Percentiles rank a stretch among this genome's conserved stretches.
phyloP scores from a whole-genome alignment of 2,888 invertebrate genomes.

The Urechis unicinctus region DNA sequence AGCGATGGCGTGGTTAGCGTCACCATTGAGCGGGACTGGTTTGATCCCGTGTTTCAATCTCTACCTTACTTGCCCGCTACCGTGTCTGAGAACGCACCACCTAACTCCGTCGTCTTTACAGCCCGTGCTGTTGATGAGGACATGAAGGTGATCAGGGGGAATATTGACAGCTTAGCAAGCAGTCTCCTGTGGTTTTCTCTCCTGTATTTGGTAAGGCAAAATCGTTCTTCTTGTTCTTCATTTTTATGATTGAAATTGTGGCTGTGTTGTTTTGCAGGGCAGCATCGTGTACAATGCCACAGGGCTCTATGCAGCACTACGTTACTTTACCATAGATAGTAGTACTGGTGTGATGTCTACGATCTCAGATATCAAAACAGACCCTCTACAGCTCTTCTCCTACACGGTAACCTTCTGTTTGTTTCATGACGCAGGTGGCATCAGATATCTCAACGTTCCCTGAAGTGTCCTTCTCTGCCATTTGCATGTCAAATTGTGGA shows the following conservation, averaged over 20 bases:
- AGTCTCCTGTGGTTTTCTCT: background rate
- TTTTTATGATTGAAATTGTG: background rate
- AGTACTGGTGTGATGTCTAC: slow-evolving; percentile 20
- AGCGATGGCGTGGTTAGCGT: slow-evolving; percentile 17
- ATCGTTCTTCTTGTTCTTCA: background rate
- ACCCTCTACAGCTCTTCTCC: slow-evolving; percentile 21
- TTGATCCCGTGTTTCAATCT: slow-evolving; percentile 18
- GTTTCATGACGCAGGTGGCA: background rate
- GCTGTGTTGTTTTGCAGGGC: slow-evolving; percentile 25
- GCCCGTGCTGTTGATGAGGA: slow-evolving; percentile 29
- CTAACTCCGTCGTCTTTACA: slow-evolving; percentile 22
- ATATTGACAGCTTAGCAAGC: background rate
- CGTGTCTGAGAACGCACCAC: slow-evolving; percentile 19
- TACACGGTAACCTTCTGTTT: slow-evolving; percentile 34
- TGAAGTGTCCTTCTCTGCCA: background rate
- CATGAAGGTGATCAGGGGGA: slow-evolving; percentile 20
- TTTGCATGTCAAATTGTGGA: no score
- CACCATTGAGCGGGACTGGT: slow-evolving; percentile 16
- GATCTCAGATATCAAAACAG: slow-evolving; percentile 18
- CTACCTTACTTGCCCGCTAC: slow-evolving; percentile 13
- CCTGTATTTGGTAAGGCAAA: background rate
- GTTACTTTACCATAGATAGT: slow-evolving; percentile 29
- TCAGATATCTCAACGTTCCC: background rate
- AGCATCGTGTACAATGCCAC: slow-evolving; percentile 25
- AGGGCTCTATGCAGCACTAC: slow-evolving; percentile 32